A percentile compares a stretch with the other conserved stretches of the same genome.
phyloP scores from a whole-genome alignment of 2,888 invertebrate genomes.

The Pilophorus perplexus region DNA sequence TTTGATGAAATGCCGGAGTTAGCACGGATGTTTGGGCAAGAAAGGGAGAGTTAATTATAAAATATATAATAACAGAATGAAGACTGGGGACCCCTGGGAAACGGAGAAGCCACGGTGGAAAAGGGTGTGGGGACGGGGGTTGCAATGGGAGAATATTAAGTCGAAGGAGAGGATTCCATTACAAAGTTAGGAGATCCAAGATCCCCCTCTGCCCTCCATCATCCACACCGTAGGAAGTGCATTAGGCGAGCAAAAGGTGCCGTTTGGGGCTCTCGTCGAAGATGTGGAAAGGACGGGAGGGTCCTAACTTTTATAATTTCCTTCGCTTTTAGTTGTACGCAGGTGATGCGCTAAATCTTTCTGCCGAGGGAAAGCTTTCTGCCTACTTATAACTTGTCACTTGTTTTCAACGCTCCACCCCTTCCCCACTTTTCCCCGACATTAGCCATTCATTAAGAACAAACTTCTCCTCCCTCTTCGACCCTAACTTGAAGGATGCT shows the following conservation, averaged over 20 bases:
- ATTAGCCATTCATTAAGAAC: constrained; percentile 27
- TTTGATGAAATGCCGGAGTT: constrained; percentile 14
- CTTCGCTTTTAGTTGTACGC: constrained; percentile 34
- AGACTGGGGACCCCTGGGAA: too few species aligned
- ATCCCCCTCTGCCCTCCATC: too few species aligned
- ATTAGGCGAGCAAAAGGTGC: constrained; percentile 3
- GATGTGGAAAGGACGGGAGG: background rate
- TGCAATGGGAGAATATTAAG: constrained; percentile 26
- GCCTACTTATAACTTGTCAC: constrained; percentile 27
- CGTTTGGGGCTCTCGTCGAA: background rate
- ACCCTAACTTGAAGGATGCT: background rate
- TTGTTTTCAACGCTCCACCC: constrained; percentile 16
- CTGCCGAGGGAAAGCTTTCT: background rate
- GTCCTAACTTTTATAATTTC: constrained; percentile 40
- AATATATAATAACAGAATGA: constrained; percentile 27
- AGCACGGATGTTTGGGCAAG: constrained; percentile 17
- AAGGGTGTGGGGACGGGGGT: background rate
- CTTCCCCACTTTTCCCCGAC: background rate
- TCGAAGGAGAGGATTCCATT: constrained; percentile 23
- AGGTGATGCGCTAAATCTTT: constrained; percentile 36
- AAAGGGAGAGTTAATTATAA: constrained; percentile 19
- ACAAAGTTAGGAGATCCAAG: constrained; percentile 7
- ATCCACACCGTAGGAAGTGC: background rate
- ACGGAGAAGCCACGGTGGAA: too few species aligned
- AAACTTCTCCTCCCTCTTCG: background rate